Percentiles rank a stretch among this genome's conserved stretches.
Conservation (phyloP, 2,113 vertebrate species). For the Sus scrofa region T2T-Sscrofa CM000820.6:88653501-88654000, state of each 20-base stretch:
- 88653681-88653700: neutral
- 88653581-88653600: neutral
- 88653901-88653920: neutral
- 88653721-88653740: neutral
- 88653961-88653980: neutral
- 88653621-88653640: constrained; percentile 7
- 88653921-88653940: neutral
- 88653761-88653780: neutral
- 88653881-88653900: neutral
- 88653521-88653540: constrained; percentile 23
- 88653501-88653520: constrained; percentile 51
- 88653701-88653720: neutral
- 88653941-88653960: neutral
- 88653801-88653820: neutral
- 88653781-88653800: neutral
- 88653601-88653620: constrained; percentile 32
- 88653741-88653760: neutral
- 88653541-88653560: constrained; percentile 18
- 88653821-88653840: neutral
- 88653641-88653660: neutral
- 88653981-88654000: neutral
- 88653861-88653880: neutral
- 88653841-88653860: neutral
- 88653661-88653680: constrained; percentile 13
- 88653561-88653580: constrained; percentile 21